These are phyloP conservation scores for Eciton burchellii DNA, from an alignment of 1,140 invertebrate species.

Conservation along the genomic window DNA sequence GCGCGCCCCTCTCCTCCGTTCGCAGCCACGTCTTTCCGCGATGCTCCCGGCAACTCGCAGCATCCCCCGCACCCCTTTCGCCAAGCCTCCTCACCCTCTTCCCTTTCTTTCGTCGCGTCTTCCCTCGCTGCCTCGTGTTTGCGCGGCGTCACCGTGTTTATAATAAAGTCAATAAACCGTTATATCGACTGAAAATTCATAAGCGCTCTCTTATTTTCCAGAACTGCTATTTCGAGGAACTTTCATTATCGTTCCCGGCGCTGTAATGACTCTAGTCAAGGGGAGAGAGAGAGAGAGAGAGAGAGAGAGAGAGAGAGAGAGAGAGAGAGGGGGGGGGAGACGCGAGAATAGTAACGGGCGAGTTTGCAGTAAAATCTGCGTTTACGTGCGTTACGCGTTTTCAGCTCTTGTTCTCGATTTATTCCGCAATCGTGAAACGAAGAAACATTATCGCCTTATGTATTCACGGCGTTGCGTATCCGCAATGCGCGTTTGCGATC, in stretches of 20 bases:
- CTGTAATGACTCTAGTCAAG: not conserved
- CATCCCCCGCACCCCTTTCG: not conserved
- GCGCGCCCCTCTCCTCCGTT: constrained; percentile 23
- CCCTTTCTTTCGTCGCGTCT: constrained; percentile 10
- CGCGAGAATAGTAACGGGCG: too few species aligned
- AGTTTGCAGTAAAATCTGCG: constrained; percentile 11
- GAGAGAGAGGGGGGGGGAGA: not conserved
- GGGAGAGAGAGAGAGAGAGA: not conserved
- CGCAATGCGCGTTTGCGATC: not conserved
- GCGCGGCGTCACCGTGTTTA: constrained; percentile 25
- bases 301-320: too few species aligned
- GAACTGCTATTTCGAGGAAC: not conserved
- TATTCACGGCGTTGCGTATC: not conserved
- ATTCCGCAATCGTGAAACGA: not conserved
- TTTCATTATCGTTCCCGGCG: not conserved
- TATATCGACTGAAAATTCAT: constrained; percentile 41
- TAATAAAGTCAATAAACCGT: constrained; percentile 48
- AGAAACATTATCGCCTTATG: not conserved
- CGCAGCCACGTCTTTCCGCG: constrained; percentile 32
- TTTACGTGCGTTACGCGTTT: not conserved
- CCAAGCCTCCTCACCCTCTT: not conserved
- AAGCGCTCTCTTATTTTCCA: constrained; percentile 3
- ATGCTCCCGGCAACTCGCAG: not conserved
- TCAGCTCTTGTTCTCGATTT: constrained; percentile 4
- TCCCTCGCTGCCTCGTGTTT: constrained; percentile 18